These are phyloP conservation scores for Camelus bactrianus DNA, from an alignment of 2,113 vertebrate genomes.

Conservation along the genomic window DNA sequence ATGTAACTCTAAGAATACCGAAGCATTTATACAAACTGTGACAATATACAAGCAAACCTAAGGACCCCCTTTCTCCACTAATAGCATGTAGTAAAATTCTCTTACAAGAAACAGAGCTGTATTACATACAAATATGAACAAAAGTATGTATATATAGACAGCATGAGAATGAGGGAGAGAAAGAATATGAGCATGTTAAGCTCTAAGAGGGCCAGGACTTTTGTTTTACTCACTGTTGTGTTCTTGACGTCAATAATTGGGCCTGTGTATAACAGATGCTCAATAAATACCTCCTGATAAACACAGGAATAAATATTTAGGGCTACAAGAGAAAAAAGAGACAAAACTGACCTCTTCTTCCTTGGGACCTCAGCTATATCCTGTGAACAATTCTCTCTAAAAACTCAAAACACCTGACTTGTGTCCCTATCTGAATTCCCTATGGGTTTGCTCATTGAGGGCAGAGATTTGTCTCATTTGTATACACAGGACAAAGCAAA, in stretches of 20 bases:
- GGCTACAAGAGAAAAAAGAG: neutral
- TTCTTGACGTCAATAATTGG: constrained; percentile 1
- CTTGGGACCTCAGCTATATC: neutral
- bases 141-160: neutral
- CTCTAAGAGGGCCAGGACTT: neutral
- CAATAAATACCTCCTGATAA: constrained; percentile 32
- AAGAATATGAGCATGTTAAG: neutral
- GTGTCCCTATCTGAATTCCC: neutral
- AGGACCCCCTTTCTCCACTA: neutral
- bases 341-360: neutral
- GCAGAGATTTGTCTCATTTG: neutral
- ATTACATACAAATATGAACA: constrained; percentile 36
- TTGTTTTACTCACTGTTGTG: constrained; percentile 30
- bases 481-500: neutral
- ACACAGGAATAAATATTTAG: constrained; percentile 6
- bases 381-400: neutral
- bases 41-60: neutral
- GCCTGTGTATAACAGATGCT: neutral
- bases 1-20: neutral
- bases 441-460: neutral
- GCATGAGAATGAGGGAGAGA: neutral
- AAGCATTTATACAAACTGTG: neutral
- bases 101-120: neutral
- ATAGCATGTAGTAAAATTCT: constrained; percentile 3
- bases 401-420: neutral